Conservation (phyloP, 1,140 invertebrate genomes). For the Caenorhabditis elegans region DNA sequence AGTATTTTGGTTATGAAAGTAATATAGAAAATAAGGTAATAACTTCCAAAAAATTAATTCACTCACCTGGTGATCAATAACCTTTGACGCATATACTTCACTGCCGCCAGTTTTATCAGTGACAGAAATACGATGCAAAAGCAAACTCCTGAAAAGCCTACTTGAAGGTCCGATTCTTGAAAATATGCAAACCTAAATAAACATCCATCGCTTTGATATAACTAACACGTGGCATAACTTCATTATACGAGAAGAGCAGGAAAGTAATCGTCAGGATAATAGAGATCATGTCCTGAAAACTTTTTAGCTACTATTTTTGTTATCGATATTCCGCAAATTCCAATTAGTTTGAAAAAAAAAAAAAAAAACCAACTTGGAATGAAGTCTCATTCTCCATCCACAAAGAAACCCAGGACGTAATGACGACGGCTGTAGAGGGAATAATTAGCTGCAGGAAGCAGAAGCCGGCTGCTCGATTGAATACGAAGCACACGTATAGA, state of each 20-base stretch:
- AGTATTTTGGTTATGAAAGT: too few species aligned
- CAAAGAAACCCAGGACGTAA: constrained; percentile 51
- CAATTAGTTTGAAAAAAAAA: background rate
- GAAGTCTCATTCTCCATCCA: constrained; percentile 53
- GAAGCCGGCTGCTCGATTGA: constrained; percentile 48
- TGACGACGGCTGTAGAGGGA: constrained; percentile 52
- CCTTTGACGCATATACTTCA: constrained; percentile 51
- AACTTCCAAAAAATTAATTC: too few species aligned
- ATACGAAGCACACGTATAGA: constrained; percentile 52
- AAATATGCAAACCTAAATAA: constrained; percentile 75
- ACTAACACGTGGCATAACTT: constrained; percentile 76
- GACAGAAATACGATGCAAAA: constrained; percentile 52
- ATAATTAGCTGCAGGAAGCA: constrained; percentile 55
- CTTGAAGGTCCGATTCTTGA: background rate
- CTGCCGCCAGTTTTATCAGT: constrained; percentile 51
- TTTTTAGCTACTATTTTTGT: background rate
- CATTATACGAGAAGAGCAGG: constrained; percentile 89
- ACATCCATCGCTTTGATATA: constrained; percentile 92
- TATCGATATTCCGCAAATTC: too few species aligned
- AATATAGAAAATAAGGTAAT: too few species aligned
- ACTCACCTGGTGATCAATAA: constrained; percentile 39
- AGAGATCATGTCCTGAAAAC: constrained; percentile 77
- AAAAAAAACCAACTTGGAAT: constrained; percentile 22
- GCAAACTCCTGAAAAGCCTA: constrained; percentile 66
- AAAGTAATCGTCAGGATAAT: constrained; percentile 93